Evolutionary conservation across 2,888 invertebrate species (phyloP).

Genomic region (Standfussiana lucernea): DNA sequence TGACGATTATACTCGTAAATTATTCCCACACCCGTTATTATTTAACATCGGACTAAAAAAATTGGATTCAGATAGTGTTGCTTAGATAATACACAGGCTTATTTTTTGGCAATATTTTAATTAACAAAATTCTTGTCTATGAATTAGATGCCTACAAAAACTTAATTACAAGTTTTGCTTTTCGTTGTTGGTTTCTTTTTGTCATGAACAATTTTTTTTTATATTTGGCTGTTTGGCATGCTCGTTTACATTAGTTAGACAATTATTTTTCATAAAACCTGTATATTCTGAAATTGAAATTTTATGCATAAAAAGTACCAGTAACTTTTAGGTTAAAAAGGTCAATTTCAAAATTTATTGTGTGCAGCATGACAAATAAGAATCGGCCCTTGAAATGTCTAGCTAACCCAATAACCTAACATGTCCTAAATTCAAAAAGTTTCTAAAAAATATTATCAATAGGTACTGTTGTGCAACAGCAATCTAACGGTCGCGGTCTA

Average conservation of each 20-base stretch:
- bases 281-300: not conserved
- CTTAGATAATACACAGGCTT: not conserved
- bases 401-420: not conserved
- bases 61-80: not conserved
- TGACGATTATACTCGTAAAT: not conserved
- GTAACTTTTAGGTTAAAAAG: not conserved
- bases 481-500: conserved; percentile 29
- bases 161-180: not conserved
- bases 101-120: not conserved
- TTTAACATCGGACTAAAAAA: not conserved
- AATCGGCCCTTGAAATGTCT: not conserved
- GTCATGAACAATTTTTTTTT: not conserved
- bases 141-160: not conserved
- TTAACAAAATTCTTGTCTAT: not conserved
- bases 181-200: not conserved
- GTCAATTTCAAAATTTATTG: too few species aligned
- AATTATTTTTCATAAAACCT: not conserved
- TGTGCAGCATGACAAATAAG: not conserved
- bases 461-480: not conserved
- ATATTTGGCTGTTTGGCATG: not conserved
- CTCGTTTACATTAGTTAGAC: not conserved
- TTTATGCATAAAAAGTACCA: not conserved
- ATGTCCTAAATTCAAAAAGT: conserved; percentile 5
- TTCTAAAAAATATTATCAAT: conserved; percentile 24
- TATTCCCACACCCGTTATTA: not conserved